Conservation (phyloP, 2,888 invertebrate genomes). For the Ptychoptera albimana region DNA sequence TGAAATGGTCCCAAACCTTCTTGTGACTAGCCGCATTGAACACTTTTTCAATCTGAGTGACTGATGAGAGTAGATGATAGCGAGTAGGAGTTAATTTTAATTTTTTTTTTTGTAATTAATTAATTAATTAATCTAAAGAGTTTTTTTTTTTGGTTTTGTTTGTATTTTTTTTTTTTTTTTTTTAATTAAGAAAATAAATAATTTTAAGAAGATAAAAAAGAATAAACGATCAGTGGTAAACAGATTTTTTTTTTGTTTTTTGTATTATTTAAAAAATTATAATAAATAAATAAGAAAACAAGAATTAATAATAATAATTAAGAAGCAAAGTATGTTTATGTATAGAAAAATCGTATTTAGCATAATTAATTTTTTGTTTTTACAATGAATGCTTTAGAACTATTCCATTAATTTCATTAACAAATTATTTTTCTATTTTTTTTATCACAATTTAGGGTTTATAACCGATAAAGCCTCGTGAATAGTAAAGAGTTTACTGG, state of each 20-base stretch:
- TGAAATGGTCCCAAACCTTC: constrained; percentile 99
- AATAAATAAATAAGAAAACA: no score
- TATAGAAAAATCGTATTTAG: no score
- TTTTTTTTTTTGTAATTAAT: constrained; percentile 8
- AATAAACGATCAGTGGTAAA: constrained; percentile 2
- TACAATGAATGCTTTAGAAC: no score
- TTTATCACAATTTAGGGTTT: no score
- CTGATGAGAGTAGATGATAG: constrained; percentile 41
- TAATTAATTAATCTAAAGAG: constrained; percentile 6
- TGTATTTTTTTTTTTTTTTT: constrained; percentile 6
- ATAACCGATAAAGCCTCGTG: no score
- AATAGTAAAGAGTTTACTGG: no score
- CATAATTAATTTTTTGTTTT: no score
- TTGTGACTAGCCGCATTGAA: constrained; percentile 91
- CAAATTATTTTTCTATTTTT: no score
- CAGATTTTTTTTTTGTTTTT: constrained; percentile 6
- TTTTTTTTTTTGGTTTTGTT: constrained; percentile 6
- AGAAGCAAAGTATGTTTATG: no score
- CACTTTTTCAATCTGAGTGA: constrained; percentile 98
- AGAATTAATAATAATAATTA: no score
- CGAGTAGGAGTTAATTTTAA: constrained; percentile 21
- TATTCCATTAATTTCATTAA: no score
- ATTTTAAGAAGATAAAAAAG: constrained; percentile 7
- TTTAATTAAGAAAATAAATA: constrained; percentile 3
- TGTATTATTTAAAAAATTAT: no score